Percentiles rank a stretch among this genome's conserved stretches.
These are phyloP conservation scores for Limosa lapponica DNA, from an alignment of 2,797 vertebrate genomes.

Conservation along the genomic window DNA sequence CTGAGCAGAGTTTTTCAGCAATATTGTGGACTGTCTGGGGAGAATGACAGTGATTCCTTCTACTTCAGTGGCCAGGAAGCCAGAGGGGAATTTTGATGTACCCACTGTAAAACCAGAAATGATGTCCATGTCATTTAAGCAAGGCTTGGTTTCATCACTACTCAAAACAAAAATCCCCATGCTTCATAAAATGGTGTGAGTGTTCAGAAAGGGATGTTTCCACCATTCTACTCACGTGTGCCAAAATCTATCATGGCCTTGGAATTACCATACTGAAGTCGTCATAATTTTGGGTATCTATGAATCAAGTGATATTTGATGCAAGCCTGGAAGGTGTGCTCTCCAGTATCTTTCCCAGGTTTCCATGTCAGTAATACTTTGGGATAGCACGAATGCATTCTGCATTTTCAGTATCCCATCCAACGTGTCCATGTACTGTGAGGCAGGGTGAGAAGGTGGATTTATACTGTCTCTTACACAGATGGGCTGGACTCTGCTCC, in stretches of 20 bases:
- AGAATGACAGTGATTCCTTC: not conserved
- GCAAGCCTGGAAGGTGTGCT: not conserved
- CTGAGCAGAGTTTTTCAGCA: not conserved
- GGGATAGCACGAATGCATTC: not conserved
- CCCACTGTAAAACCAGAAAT: not conserved
- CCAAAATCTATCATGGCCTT: not conserved
- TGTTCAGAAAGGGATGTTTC: not conserved
- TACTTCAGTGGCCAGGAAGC: not conserved
- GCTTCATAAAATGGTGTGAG: fast-evolving
- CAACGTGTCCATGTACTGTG: not conserved
- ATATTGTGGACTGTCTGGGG: not conserved
- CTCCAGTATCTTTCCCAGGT: not conserved
- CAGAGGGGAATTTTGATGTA: not conserved
- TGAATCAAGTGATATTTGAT: not conserved
- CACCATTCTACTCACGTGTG: fast-evolving
- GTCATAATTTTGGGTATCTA: not conserved
- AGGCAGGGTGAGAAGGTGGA: not conserved
- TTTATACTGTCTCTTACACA: not conserved
- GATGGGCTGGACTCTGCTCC: not conserved
- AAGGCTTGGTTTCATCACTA: not conserved
- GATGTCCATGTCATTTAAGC: not conserved
- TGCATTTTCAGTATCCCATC: not conserved
- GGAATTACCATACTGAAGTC: not conserved
- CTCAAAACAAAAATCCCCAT: not conserved
- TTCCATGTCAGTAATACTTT: not conserved